Conservation (phyloP, 2,797 vertebrate species). For the Chlorospingus flavigularis region DNA sequence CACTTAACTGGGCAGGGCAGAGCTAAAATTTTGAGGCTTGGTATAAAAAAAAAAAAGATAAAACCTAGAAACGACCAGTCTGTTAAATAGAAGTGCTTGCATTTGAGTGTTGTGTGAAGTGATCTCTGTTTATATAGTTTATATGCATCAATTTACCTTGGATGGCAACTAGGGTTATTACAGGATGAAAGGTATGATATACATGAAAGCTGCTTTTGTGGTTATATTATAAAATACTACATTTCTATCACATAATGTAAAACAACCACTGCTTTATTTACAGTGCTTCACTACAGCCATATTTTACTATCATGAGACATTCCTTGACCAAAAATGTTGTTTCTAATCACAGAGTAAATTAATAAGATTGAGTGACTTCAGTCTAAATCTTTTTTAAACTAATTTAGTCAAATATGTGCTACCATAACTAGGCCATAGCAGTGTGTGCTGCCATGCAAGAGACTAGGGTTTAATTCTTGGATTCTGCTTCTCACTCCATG, state of each 20-base stretch:
- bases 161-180: conserved; percentile 40
- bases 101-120: conserved; percentile 43
- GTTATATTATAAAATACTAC: conserved; percentile 48
- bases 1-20: not conserved
- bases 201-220: conserved; percentile 61
- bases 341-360: conserved; percentile 57
- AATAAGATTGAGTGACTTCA: conserved; percentile 59
- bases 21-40: not conserved
- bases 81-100: conserved; percentile 40
- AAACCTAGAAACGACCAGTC: not conserved
- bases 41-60: not conserved
- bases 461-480: conserved; percentile 77
- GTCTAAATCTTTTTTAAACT: conserved; percentile 46
- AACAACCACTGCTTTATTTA: conserved; percentile 63
- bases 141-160: conserved; percentile 7
- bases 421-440: conserved; percentile 57
- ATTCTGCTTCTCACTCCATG: conserved; percentile 83
- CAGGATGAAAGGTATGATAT: conserved; percentile 53
- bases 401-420: conserved; percentile 57
- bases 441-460: conserved; percentile 66
- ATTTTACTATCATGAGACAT: conserved; percentile 38
- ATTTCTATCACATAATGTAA: conserved; percentile 61
- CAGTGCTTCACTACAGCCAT: conserved; percentile 42
- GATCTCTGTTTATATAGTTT: conserved; percentile 39
- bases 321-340: conserved; percentile 63